These are phyloP conservation scores for Eulemur mongoz DNA, from an alignment of 2,797 vertebrate genomes.

Conservation along the genomic window DNA sequence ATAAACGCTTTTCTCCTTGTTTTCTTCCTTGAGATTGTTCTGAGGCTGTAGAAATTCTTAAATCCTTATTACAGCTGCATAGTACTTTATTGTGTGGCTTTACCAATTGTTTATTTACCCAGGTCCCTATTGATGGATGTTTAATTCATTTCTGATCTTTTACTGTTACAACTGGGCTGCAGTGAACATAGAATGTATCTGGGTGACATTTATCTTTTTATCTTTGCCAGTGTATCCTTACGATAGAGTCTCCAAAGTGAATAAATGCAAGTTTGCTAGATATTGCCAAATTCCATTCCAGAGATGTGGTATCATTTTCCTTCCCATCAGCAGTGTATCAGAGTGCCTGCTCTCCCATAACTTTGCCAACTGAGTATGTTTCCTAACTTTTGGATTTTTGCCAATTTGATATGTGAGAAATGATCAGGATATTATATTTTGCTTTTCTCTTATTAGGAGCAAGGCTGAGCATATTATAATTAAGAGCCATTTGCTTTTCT, in stretches of 20 bases:
- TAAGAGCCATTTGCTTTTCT: constrained; percentile 66
- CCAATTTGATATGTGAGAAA: constrained; percentile 63
- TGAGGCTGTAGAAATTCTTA: not conserved
- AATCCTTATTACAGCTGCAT: not conserved
- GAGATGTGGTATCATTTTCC: not conserved
- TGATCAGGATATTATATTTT: constrained; percentile 36
- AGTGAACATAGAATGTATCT: not conserved
- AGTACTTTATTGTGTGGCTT: not conserved
- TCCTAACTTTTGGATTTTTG: constrained; percentile 40
- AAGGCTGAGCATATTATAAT: constrained; percentile 41
- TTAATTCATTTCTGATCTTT: not conserved
- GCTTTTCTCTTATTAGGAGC: constrained; percentile 68
- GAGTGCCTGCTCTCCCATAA: not conserved
- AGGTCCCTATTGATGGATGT: not conserved
- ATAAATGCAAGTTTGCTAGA: not conserved
- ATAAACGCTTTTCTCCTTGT: not conserved
- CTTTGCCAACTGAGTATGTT: constrained; percentile 8
- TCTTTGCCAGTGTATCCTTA: not conserved
- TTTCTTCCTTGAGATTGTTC: not conserved
- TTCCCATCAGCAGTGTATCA: not conserved
- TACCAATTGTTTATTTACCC: not conserved
- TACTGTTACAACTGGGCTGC: not conserved
- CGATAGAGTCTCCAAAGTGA: not conserved
- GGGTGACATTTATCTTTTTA: not conserved
- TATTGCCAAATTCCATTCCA: not conserved